Evolutionary conservation across 2,797 vertebrate species (phyloP), one percentile per base, ranked within the genome.

Genomic region (Oreochromis grahami): DNA sequence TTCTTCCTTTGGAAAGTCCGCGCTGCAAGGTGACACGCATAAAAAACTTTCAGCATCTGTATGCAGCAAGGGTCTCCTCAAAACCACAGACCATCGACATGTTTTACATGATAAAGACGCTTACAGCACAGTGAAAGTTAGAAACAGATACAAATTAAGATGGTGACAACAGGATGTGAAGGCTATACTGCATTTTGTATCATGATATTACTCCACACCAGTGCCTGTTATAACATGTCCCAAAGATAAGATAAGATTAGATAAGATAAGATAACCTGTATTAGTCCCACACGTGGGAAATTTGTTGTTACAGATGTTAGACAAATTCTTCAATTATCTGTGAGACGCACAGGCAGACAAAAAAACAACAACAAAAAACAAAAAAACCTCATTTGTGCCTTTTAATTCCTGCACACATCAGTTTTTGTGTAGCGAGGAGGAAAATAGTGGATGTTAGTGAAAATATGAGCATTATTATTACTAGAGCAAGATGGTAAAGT

Each of bases 111-210:
- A 21, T 41, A 41, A 38, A 41, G 63, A 68, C 11, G 5, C 60
- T 65, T 65, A 38, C 19, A 21, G n/a, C n/a, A 9, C n/a, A 65
- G 34, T 8, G 19, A 41, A 21, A 38, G 29, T 0, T 34, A 0
- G 0, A 68, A 24, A 68, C 34, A 38, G 19, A 21, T n/a, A 6
- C 36, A 43, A 10, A 5, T 65, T 65, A 65, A 68, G 63, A 43
- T 24, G 8, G 12, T 24, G 36, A 43, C 0, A 68, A 38, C 34
- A 41, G n/a, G 60, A 63, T 36, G n/a, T 41, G n/a, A 24, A 24
- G 19, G 1, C 19, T 14, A 41, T 41, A 14, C 0, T 41, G 13
- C 38, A 9, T 17, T 43, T 24, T 68, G 38, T 43, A 41, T 24
- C 5, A 2, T 26, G 21, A 41, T 70, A 43, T 70, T 4, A 43